Evolutionary conservation across 2,113 vertebrate genomes (phyloP).

Genomic region (Eurypyga helias): DNA sequence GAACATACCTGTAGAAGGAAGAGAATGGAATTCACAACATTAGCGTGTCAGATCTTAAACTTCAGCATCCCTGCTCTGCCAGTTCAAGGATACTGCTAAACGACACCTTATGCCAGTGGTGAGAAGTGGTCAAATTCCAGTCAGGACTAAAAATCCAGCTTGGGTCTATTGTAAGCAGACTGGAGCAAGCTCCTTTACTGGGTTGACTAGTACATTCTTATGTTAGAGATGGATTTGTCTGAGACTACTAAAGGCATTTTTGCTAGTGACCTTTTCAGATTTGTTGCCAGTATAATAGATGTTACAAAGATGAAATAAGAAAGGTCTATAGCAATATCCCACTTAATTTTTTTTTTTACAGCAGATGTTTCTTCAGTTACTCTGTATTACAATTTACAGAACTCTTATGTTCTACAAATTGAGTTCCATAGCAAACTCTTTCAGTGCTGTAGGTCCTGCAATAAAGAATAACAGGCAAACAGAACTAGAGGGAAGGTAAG

Average conservation of each 20-base stretch:
- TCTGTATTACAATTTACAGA: slow-evolving; percentile 39
- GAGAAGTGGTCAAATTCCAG: not conserved
- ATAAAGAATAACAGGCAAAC: slow-evolving; percentile 39
- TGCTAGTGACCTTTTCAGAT: slow-evolving; percentile 63
- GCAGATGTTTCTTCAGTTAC: slow-evolving; percentile 46
- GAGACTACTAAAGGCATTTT: slow-evolving; percentile 53
- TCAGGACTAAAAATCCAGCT: not conserved
- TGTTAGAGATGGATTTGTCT: slow-evolving; percentile 29
- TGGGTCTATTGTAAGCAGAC: not conserved
- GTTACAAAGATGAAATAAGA: slow-evolving; percentile 28
- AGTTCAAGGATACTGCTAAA: not conserved
- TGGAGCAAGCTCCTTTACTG: not conserved
- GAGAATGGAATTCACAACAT: not conserved
- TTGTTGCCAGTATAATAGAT: slow-evolving; percentile 40
- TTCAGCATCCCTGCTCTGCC: not conserved
- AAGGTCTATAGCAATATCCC: slow-evolving; percentile 37
- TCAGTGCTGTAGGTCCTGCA: not conserved
- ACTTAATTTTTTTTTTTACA: slow-evolving; percentile 51
- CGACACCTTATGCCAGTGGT: not conserved
- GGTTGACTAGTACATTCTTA: not conserved
- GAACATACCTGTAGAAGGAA: not conserved
- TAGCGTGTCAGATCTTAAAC: not conserved
- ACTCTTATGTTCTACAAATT: slow-evolving; percentile 40
- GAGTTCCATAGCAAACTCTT: slow-evolving; percentile 51
- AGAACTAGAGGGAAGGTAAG: slow-evolving; percentile 31